Base-by-base conservation (phyloP, 2,888 invertebrate genomes). In the Macrosiphum euphorbiae region DNA sequence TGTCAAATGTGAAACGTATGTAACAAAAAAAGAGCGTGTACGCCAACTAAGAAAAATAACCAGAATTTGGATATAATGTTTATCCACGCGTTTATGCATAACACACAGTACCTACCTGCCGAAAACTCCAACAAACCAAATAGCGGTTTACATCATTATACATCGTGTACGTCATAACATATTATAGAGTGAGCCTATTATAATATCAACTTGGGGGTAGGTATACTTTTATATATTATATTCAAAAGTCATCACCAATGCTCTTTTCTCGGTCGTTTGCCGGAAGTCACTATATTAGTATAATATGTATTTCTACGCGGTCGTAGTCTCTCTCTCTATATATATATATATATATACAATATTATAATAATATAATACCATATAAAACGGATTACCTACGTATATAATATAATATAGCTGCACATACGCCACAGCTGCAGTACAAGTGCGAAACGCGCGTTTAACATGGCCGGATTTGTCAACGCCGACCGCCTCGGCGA, bases 1-100 rank as follows among this genome's bases (percentile, higher is more conserved):
- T 50, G 90, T 90, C 90, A 90, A 90, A 90, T 35, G 35, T 13
- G 26, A 84, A 84, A 90, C n/a, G n/a, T 61, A 26, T 52, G 78
- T 67, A 47, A 67, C 78, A 78, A 28, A 90, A 61, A 44, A 8
- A 35, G 2, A 78, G 1, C 20, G 35, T 20, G 16, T 47, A 50
- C 11, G 47, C 28, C n/a, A 87, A 78, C 52, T n/a, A n/a, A 58
- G 58, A 58, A 52, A 52, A 88, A 24, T 11, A 52, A n/a, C 20
- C 87, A 20, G 87, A 87, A 50, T 87, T 88, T 88, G 11, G 88
- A 24, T 88, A 24, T 88, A 52, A 52, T 35, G 78, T 78, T 88
- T 52, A 35, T 52, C 20, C 35, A 20, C 24, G 24, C 87, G 24
- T 88, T 52, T 11, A 35, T 78, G 35, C 78, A 78, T 78, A 58